A percentile compares a stretch with the other conserved stretches of the same genome.
Conservation (phyloP, 2,888 invertebrate genomes). For the Melipona beecheii region DNA sequence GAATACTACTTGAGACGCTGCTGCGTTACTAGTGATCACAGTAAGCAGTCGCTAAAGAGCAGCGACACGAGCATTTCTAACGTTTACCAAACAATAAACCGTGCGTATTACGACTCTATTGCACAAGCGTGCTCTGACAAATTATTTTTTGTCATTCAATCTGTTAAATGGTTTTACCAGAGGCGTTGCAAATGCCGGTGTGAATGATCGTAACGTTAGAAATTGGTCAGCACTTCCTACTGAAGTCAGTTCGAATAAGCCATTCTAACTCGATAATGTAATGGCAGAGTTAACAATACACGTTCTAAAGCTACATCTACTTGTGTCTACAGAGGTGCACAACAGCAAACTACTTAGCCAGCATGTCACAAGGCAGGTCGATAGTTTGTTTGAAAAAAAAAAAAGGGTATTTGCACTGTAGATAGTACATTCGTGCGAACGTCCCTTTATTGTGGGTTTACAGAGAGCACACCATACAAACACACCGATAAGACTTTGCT, state of each 20-base stretch:
- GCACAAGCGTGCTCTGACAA: background rate
- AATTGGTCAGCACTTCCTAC: conserved; percentile 43
- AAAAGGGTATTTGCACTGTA: conserved; percentile 47
- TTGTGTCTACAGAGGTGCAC: conserved; percentile 47
- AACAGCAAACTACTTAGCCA: conserved; percentile 52
- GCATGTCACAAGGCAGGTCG: conserved; percentile 34
- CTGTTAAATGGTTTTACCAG: background rate
- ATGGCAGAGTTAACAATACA: background rate
- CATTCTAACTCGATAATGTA: conserved; percentile 27
- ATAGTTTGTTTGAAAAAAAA: conserved; percentile 14
- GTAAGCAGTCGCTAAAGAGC: conserved; percentile 23
- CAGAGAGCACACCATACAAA: conserved; percentile 61
- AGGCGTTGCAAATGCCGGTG: background rate
- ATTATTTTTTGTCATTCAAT: too few relatives aligned
- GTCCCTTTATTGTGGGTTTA: conserved; percentile 63
- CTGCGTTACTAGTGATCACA: conserved; percentile 24
- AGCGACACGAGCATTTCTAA: conserved; percentile 36
- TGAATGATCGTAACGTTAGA: conserved; percentile 5
- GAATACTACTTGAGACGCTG: conserved; percentile 28
- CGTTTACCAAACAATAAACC: conserved; percentile 19
- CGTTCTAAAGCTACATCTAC: conserved; percentile 32
- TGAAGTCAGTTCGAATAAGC: conserved; percentile 56
- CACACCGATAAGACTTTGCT: conserved; percentile 32
- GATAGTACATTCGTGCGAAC: conserved; percentile 60
- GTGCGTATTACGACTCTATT: background rate